Evolutionary conservation across 2,888 invertebrate genomes (phyloP), one percentile per base, ranked within the genome.

Genomic region (Phragmatobia fuliginosa): DNA sequence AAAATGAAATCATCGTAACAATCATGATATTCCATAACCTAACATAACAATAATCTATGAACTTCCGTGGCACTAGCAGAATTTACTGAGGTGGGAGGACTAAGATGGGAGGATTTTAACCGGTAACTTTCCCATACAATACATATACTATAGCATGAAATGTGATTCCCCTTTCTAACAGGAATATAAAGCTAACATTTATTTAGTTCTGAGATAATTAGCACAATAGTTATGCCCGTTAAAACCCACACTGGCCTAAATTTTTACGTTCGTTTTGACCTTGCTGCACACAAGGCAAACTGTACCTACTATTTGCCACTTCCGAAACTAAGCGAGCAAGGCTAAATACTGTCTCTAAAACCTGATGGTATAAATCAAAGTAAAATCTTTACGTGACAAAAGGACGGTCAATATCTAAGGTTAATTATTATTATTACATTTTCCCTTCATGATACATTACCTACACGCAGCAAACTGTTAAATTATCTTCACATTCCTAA

Each of bases 241-340:
- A 66, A 73, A 75, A 76, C 77, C 72, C 70, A 79, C 75, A 60
- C 66, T 66, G 31, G 56, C 69, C 69, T 77, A 73, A 66, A 74
- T 79, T 80, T 80, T 82, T 79, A 83, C 83, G 82, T 79, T 75
- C 78, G 68, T 73, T 71, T 74, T 82, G 88, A 88, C 92, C 92
- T 92, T 90, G 90, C 78, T 73, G 78, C 74, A 76, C 76, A 82
- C 86, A 88, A 87, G 83, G 87, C 85, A 83, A 87, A 79, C 78
- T 84, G 73, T 85, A 85, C 85, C 84, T 85, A 86, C 86, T 85
- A 90, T 91, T 90, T 90, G 88, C 84, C 81, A 91, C 88, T 92
- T 92, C 92, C 91, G 88, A 92, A 91, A 85, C 78, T 76, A 77
- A 82, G 72, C 82, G 74, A 79, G 80, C 89, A 85, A 91, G 92